Base-by-base conservation (phyloP, 2,888 invertebrate genomes). In the Arctia plantaginis region DNA sequence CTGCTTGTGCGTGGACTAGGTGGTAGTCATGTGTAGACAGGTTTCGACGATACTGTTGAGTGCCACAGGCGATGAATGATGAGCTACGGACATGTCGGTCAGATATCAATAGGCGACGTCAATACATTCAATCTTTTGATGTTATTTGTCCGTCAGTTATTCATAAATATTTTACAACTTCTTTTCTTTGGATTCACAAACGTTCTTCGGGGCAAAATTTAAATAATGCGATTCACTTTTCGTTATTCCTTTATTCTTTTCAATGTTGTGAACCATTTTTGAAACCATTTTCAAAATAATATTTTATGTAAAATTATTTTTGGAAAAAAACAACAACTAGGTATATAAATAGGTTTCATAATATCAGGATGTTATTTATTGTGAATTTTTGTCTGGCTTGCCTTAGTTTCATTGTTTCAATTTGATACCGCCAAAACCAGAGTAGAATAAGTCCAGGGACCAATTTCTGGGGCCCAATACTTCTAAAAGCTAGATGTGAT, bases 1-100 rank as follows among this genome's bases (percentile, higher is more conserved):
- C 51, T 44, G 66, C 27, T n/a, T 66, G 55, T 33, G 68, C 66
- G 67, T 73, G 15, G 59, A 66, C 68, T 67, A 65, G 75, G 76
- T 72, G 71, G 73, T 69, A 72, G 77, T 69, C 73, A 75, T 83
- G 76, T 78, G 79, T 79, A 82, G 85, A 84, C 79, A 80, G 74
- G 81, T 80, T 76, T 80, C 76, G 80, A 79, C 77, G 84, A 74
- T 80, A 64, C 67, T 72, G 78, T 72, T 68, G 76, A 77, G 72
- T 78, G 74, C 69, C 64, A 66, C 30, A 64, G 64, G 69, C 66
- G 65, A 75, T 83, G 84, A 85, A 69, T 83, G 84, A 85, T 85
- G 81, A 77, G 35, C 75, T 30, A 23, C 64, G 47, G 71, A 71
- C 47, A 27, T 73, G 70, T 35, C n/a, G 23, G 23, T 27, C 51